A percentile compares a stretch with the other conserved stretches of the same genome.
phyloP scores from a whole-genome alignment of 2,797 vertebrate species.

The Sitta carolinensis region DNA sequence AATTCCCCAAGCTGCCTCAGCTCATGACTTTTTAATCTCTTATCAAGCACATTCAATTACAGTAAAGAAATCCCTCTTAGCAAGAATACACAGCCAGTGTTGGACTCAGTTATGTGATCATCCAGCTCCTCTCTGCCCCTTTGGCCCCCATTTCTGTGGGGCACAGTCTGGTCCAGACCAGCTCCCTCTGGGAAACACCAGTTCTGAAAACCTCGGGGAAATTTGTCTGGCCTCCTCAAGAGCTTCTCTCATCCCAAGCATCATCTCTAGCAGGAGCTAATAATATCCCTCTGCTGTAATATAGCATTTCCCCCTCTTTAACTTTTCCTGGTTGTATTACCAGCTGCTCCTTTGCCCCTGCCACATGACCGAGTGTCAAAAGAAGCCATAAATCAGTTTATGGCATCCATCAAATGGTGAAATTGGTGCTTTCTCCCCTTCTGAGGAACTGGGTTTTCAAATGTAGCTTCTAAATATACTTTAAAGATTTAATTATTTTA shows the following conservation, averaged over 20 bases:
- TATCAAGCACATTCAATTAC: not conserved
- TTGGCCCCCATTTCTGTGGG: rapidly evolving
- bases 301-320: conserved; percentile 28
- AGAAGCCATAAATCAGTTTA: conserved; percentile 1
- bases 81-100: not conserved
- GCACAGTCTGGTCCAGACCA: not conserved
- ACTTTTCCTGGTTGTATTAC: not conserved
- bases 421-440: not conserved
- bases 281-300: not conserved
- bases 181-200: not conserved
- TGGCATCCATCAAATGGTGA: not conserved
- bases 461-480: not conserved
- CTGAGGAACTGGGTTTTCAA: not conserved
- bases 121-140: not conserved
- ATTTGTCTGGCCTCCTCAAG: not conserved
- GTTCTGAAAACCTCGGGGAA: not conserved
- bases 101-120: not conserved
- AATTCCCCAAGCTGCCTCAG: not conserved
- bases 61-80: not conserved
- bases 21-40: not conserved
- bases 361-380: not conserved
- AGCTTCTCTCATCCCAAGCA: not conserved
- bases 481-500: not conserved
- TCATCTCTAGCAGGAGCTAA: conserved; percentile 6
- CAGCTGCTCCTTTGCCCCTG: conserved; percentile 35